A percentile compares a stretch with the other conserved stretches of the same genome.
Evolutionary conservation across 1,140 invertebrate genomes (phyloP).

Genomic region (Drosophila rufa): DNA sequence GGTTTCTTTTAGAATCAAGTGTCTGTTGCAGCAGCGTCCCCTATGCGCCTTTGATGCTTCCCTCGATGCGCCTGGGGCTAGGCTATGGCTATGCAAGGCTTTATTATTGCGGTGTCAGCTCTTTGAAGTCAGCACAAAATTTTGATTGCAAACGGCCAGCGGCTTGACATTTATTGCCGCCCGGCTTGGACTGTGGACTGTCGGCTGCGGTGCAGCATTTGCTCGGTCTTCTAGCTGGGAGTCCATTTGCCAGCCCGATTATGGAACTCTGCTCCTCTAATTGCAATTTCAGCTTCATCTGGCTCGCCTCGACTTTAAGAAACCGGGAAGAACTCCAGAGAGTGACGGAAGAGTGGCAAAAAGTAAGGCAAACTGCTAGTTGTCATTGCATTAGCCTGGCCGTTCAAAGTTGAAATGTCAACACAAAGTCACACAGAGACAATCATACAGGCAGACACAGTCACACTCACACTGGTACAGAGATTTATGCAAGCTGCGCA

Average conservation of each 20-base stretch:
- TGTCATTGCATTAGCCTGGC: conserved; percentile 52
- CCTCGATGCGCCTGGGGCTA: conserved; percentile 38
- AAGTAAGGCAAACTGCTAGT: conserved; percentile 41
- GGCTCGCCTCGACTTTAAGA: conserved; percentile 18
- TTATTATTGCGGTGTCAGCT: conserved; percentile 36
- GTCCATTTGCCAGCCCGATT: conserved; percentile 27
- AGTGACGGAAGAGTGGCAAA: conserved; percentile 6
- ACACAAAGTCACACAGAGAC: conserved; percentile 54
- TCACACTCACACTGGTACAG: conserved; percentile 1
- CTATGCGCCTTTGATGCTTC: conserved; percentile 25
- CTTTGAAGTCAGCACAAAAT: conserved; percentile 57
- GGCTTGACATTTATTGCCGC: conserved; percentile 51
- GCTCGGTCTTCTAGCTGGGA: not conserved
- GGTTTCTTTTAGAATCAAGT: not conserved
- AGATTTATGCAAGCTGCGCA: conserved; percentile 44
- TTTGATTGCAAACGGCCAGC: conserved; percentile 45
- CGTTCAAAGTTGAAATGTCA: conserved; percentile 55
- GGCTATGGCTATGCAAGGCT: conserved; percentile 45
- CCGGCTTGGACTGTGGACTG: conserved; percentile 8
- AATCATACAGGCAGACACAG: conserved; percentile 22
- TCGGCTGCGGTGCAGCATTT: not conserved
- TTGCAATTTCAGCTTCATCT: conserved; percentile 25
- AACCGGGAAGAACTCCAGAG: not conserved
- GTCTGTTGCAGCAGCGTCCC: not conserved
- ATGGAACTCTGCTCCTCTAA: conserved; percentile 25